Base-by-base conservation (phyloP, 2,113 vertebrate genomes). In the Laticauda colubrina region DNA sequence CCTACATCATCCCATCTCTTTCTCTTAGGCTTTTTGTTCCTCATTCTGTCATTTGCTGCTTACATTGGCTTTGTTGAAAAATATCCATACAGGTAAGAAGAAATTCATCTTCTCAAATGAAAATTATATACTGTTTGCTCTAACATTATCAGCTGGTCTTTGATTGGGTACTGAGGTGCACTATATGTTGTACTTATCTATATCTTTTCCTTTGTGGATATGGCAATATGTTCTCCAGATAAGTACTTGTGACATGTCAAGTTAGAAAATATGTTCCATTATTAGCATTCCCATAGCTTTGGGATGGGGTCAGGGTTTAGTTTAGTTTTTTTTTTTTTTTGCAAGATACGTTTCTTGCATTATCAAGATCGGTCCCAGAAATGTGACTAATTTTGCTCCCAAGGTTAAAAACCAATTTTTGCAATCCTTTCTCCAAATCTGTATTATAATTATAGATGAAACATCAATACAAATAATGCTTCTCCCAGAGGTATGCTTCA, bases 21-120 rank as follows among this genome's bases (percentile, higher is more conserved):
- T 93, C 0, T 95, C 56, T 53, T 3, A 51, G 6, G 92, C 3
- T 2, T 96, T 48, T 90, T 15, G 29, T 3, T 96, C 92, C 89
- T 95, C 26, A 0, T 95, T 43, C 5, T 69, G 39, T 88, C 15
- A 94, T 94, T 93, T 34, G 90, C 24, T 85, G 95, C 94, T 18
- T 86, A 90, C 10, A 90, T 92, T 94, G 89, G 61, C 90, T 86
- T 95, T 85, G 21, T 0, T 0, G 91, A 95, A 87, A 94, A 55
- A 51, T 43, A 10, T 39, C 0, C 92, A 93, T 87, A 81, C 91
- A 95, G 95, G 97, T 97, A 95, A 96, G 95, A 95, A 95, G 94
- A 89, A 54, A 91, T 21, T 45, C 9, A 10, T 75, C 89, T 89
- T 1, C 0, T 53, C 91, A 3, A 21, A 0, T 0, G 0, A 2